Evolutionary conservation across 2,113 vertebrate genomes (phyloP).

Genomic region (Thryonomys swinderianus): DNA sequence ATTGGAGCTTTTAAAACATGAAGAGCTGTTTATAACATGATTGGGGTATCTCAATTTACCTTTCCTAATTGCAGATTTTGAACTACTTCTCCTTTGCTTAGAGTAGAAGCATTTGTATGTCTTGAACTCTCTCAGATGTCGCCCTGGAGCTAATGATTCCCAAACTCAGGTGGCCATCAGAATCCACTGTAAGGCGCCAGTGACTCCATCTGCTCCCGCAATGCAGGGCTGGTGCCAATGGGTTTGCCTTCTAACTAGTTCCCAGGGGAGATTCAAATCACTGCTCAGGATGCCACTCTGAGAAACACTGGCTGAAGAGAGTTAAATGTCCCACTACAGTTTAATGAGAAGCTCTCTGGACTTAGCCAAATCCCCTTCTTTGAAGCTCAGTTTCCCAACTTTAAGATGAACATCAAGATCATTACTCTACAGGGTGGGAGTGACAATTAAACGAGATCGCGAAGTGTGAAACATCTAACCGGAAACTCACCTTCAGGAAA

Average conservation of each 20-base stretch:
- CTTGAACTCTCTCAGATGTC: not conserved
- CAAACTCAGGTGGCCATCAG: not conserved
- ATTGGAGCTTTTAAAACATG: not conserved
- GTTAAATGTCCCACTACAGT: not conserved
- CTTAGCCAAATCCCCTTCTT: not conserved
- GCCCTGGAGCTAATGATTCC: not conserved
- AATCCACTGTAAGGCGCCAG: not conserved
- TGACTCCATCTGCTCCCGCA: not conserved
- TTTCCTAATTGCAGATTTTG: conserved; percentile 26
- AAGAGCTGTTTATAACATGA: not conserved
- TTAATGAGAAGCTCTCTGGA: not conserved
- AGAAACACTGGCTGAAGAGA: not conserved
- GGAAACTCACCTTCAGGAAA: not conserved
- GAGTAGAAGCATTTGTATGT: conserved; percentile 28
- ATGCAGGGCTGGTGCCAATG: not conserved
- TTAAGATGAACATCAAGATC: not conserved
- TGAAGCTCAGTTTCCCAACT: not conserved
- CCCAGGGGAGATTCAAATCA: not conserved
- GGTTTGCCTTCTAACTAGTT: not conserved
- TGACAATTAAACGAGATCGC: not conserved
- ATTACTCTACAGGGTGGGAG: not conserved
- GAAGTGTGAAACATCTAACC: not conserved
- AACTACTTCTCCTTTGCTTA: not conserved
- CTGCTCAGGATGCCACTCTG: not conserved
- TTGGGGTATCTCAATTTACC: not conserved